phyloP scores from a whole-genome alignment of 64 coral and sea anemone species.

The Acropora tenuis region DNA sequence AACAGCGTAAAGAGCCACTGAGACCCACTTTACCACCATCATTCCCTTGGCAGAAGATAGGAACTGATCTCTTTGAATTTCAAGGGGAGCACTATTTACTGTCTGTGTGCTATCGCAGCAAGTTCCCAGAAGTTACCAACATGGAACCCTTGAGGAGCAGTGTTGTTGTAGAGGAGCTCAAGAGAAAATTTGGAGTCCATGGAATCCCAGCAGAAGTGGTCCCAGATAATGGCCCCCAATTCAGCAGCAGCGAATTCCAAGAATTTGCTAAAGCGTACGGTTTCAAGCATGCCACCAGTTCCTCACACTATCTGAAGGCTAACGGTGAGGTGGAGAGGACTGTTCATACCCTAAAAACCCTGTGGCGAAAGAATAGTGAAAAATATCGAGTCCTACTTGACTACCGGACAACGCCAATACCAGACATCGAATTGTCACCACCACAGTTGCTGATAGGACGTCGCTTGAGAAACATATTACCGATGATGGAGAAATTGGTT shows the following conservation, averaged over 20 bases:
- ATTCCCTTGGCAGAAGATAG: constrained; percentile 28
- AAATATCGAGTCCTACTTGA: constrained; percentile 2
- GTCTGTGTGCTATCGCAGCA: constrained; percentile 14
- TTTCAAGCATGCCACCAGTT: constrained; percentile 42
- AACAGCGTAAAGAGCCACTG: constrained; percentile 8
- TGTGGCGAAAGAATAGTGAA: no score
- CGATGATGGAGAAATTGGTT: no score
- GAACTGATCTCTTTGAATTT: background rate
- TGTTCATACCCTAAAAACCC: background rate
- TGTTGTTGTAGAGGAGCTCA: constrained; percentile 23
- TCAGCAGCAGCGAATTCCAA: background rate
- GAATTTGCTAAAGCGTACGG: constrained; percentile 34
- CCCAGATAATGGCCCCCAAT: constrained; percentile 44
- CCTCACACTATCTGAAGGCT: constrained; percentile 18
- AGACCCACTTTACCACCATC: background rate
- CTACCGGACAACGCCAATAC: constrained; percentile 20
- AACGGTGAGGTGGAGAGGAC: background rate
- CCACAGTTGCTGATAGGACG: no score
- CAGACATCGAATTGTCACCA: no score
- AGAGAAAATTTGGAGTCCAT: constrained; percentile 6
- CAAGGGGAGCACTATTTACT: background rate
- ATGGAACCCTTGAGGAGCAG: constrained; percentile 1
- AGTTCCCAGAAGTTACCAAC: constrained; percentile 26
- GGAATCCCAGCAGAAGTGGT: constrained; percentile 41
- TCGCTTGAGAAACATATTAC: no score